Evolutionary conservation across 2,797 vertebrate genomes (phyloP).

Genomic region (Mus spretus): DNA sequence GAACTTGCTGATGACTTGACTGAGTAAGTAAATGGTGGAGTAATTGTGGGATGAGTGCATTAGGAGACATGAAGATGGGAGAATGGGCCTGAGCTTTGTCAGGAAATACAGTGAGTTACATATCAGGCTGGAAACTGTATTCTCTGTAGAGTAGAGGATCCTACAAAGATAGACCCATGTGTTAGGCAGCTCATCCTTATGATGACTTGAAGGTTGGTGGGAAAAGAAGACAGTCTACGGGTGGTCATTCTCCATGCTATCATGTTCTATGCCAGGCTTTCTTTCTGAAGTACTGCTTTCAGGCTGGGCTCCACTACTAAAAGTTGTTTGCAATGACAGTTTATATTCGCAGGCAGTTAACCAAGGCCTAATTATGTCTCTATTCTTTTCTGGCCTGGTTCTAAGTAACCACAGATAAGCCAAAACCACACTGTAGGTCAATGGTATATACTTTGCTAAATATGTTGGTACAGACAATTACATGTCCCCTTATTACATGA

Average conservation of each 20-base stretch:
- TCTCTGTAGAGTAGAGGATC: background rate
- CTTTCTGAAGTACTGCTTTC: constrained; percentile 12
- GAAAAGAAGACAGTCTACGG: background rate
- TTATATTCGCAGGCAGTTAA: background rate
- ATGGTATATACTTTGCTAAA: background rate
- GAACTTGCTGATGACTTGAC: background rate
- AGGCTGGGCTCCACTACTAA: background rate
- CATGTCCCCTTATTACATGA: background rate
- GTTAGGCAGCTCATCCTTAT: constrained; percentile 5
- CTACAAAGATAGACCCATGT: background rate
- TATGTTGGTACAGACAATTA: background rate
- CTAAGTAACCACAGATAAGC: background rate
- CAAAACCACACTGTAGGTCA: background rate
- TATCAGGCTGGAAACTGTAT: constrained; percentile 31
- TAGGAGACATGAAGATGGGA: background rate
- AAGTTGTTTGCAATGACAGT: background rate
- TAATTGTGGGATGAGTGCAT: background rate
- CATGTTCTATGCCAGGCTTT: background rate
- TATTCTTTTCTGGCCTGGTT: constrained; percentile 42
- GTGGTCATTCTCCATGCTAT: background rate
- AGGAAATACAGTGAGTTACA: background rate
- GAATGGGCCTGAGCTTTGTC: background rate
- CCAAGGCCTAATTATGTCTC: background rate
- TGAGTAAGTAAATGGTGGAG: constrained; percentile 38
- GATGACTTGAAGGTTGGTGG: background rate